Percentiles rank a stretch among this genome's conserved stretches.
Conservation (phyloP, 2,113 vertebrate genomes). For the Antigone vipio region DNA sequence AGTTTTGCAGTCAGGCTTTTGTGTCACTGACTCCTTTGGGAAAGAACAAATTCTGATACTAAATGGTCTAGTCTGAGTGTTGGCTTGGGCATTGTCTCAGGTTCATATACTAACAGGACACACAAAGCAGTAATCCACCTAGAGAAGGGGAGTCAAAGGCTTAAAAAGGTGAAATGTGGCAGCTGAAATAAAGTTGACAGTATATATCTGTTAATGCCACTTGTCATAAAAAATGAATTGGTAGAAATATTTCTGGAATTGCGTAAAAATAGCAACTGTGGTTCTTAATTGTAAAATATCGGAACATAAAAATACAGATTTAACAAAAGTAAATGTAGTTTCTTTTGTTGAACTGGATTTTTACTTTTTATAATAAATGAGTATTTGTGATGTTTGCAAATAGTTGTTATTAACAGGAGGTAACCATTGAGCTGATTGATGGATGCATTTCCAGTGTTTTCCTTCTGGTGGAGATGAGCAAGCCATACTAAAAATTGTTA, state of each 20-base stretch:
- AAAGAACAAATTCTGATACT: neutral
- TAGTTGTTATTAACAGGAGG: neutral
- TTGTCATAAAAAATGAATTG: neutral
- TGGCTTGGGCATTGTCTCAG: neutral
- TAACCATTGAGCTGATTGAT: constrained; percentile 7
- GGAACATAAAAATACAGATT: neutral
- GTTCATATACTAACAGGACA: neutral
- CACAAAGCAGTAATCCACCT: neutral
- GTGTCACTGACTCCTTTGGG: neutral
- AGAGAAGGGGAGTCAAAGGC: neutral
- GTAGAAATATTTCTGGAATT: neutral
- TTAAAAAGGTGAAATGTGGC: neutral
- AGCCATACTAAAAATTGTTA: neutral
- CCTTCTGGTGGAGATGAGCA: constrained; percentile 15
- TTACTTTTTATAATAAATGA: neutral
- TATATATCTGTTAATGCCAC: neutral
- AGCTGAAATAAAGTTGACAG: neutral
- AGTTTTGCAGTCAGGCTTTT: neutral
- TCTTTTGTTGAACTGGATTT: constrained; percentile 3
- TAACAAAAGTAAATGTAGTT: neutral
- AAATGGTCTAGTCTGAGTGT: neutral
- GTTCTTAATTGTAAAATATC: neutral
- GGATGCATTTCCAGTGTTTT: neutral
- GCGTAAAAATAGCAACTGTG: neutral
- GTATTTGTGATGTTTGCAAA: neutral